These are phyloP conservation scores for Parotocinclus haroldoi DNA, from an alignment of 2,797 vertebrate genomes.

Conservation along the genomic window DNA sequence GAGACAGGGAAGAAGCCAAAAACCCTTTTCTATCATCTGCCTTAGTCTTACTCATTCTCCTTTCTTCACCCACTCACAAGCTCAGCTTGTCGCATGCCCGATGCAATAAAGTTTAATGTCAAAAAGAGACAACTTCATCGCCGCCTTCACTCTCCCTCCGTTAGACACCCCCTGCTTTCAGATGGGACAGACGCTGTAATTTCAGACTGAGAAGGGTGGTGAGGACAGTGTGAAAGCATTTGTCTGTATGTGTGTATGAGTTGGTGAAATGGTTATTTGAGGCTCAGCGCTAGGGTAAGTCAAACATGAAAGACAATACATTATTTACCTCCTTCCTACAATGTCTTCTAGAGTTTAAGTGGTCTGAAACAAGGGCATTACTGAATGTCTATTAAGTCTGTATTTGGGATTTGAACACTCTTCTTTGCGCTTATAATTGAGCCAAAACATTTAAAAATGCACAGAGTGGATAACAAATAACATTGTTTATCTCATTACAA, in stretches of 20 bases:
- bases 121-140: constrained; percentile 38
- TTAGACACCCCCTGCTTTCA: constrained; percentile 2
- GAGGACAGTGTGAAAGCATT: constrained; percentile 21
- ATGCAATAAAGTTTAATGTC: constrained; percentile 41
- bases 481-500: too few relatives aligned
- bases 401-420: too few relatives aligned
- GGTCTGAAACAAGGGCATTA: too few relatives aligned
- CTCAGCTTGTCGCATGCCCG: constrained; percentile 17
- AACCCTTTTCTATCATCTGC: constrained; percentile 30
- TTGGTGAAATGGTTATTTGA: constrained; percentile 16
- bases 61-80: constrained; percentile 23
- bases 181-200: constrained; percentile 24
- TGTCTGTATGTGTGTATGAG: constrained; percentile 6
- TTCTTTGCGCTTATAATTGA: too few relatives aligned
- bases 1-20: constrained; percentile 40
- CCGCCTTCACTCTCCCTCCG: constrained; percentile 19
- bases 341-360: too few relatives aligned
- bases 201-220: constrained; percentile 16
- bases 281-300: constrained; percentile 9
- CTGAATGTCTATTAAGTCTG: too few relatives aligned
- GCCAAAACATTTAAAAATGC: too few relatives aligned
- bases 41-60: constrained; percentile 30
- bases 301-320: constrained; percentile 10
- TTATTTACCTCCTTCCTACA: background rate
- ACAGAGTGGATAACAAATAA: too few relatives aligned